phyloP scores from a whole-genome alignment of 2,797 vertebrate species.

The Onychomys leucogaster region DNA sequence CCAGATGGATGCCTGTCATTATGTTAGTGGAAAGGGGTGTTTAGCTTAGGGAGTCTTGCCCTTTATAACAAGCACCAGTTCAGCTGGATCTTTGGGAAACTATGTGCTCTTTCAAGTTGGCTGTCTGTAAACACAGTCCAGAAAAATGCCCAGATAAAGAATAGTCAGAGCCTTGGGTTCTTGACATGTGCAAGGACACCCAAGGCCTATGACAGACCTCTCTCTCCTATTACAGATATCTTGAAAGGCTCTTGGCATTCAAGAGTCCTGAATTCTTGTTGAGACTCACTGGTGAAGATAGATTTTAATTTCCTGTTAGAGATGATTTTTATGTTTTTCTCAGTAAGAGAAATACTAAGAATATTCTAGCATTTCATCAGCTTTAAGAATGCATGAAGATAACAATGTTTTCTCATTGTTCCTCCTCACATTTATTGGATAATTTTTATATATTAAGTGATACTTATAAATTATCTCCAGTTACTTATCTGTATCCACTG shows the following conservation, averaged over 20 bases:
- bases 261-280: not conserved
- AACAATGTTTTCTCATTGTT: not conserved
- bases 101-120: constrained; percentile 10
- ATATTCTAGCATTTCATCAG: not conserved
- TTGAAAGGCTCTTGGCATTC: not conserved
- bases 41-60: not conserved
- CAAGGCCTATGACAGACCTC: not conserved
- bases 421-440: constrained; percentile 24
- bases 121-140: not conserved
- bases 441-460: constrained; percentile 43
- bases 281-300: not conserved
- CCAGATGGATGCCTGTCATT: not conserved
- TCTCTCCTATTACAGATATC: not conserved
- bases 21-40: not conserved
- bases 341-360: constrained; percentile 23
- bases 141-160: constrained; percentile 21
- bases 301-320: constrained; percentile 54
- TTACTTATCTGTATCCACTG: constrained; percentile 10
- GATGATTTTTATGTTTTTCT: constrained; percentile 52
- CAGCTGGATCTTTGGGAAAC: not conserved
- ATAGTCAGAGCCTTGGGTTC: constrained; percentile 5
- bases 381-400: not conserved
- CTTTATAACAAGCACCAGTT: constrained; percentile 40
- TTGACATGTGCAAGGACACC: not conserved
- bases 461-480: not conserved